A percentile compares a stretch with the other conserved stretches of the same genome.
Evolutionary conservation across 2,888 invertebrate genomes (phyloP).

Genomic region (Nomada fabriciana): DNA sequence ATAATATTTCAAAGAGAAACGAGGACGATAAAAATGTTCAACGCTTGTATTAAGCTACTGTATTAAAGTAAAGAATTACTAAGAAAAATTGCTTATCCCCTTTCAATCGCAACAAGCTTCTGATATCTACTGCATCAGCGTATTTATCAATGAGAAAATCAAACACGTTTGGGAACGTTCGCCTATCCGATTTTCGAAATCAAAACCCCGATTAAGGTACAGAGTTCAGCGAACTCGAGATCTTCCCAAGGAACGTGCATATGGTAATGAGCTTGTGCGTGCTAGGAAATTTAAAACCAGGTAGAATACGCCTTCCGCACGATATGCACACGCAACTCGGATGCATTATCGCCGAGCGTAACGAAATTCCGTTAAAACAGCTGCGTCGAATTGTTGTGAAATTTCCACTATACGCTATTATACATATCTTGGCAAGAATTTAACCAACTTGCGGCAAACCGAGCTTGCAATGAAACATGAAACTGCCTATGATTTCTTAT

Average conservation of each 20-base stretch:
- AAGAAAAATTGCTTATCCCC: no score
- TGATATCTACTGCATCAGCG: not conserved
- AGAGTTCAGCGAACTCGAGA: constrained; percentile 70
- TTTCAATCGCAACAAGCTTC: not conserved
- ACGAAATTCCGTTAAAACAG: constrained; percentile 52
- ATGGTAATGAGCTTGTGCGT: constrained; percentile 75
- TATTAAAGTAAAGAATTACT: no score
- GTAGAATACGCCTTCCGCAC: constrained; percentile 62
- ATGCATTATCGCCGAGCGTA: constrained; percentile 55
- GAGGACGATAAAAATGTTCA: no score
- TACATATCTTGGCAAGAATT: constrained; percentile 14
- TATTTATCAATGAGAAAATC: constrained; percentile 29
- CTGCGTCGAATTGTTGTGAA: constrained; percentile 40
- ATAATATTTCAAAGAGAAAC: no score
- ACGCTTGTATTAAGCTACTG: no score
- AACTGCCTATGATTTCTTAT: not conserved
- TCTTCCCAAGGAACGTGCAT: constrained; percentile 63
- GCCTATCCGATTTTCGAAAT: constrained; percentile 52
- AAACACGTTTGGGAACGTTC: not conserved
- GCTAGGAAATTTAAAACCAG: constrained; percentile 74
- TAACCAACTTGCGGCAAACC: not conserved
- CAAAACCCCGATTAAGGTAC: constrained; percentile 58
- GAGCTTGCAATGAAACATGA: not conserved
- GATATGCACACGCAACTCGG: constrained; percentile 54
- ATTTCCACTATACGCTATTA: constrained; percentile 24